phyloP scores from a whole-genome alignment of 2,797 vertebrate genomes.

The Spinibarbus caldwelli region DNA sequence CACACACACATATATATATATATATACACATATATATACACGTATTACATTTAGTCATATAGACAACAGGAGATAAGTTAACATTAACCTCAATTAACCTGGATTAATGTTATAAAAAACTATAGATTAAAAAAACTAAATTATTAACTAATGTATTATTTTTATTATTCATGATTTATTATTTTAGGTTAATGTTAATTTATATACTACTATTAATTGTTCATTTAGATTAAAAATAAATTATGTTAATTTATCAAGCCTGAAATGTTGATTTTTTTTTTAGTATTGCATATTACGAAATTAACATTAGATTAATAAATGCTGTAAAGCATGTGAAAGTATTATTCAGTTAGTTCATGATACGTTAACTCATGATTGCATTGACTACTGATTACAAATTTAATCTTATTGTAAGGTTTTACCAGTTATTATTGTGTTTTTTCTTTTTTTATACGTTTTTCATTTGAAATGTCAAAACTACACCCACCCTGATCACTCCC shows the following conservation, averaged over 20 bases:
- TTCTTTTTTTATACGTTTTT: too few species aligned
- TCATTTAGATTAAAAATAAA: neutral
- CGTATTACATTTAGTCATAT: too few species aligned
- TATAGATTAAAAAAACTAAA: neutral
- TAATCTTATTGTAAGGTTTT: neutral
- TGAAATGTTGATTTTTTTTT: neutral
- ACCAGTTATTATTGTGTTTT: neutral
- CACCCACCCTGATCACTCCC: conserved; percentile 65
- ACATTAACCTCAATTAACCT: too few species aligned
- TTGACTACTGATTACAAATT: neutral
- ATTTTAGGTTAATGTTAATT: neutral
- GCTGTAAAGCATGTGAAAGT: neutral
- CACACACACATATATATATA: too few species aligned
- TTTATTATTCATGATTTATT: neutral
- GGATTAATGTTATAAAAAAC: neutral
- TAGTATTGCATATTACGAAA: neutral
- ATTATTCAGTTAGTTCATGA: neutral
- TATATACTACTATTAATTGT: neutral
- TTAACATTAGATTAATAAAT: neutral
- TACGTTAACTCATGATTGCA: neutral
- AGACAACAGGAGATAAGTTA: too few species aligned
- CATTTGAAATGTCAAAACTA: neutral
- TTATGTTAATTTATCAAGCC: neutral
- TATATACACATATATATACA: too few species aligned
- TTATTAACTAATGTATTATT: neutral